Conservation (phyloP, 2,888 invertebrate species). For the Linnaemya vulpina region DNA sequence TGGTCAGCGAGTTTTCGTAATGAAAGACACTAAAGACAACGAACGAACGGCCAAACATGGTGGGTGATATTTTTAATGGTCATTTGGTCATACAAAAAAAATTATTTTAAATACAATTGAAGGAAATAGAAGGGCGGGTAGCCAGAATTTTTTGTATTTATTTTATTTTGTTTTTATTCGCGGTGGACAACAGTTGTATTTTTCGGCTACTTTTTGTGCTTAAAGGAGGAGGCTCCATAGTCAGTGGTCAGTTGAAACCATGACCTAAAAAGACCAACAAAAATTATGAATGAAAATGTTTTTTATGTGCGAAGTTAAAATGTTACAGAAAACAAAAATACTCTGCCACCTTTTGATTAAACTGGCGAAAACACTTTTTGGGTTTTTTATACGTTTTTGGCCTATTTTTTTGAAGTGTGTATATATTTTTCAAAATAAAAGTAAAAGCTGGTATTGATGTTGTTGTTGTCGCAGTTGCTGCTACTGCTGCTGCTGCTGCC, state of each 20-base stretch:
- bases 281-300: conserved; percentile 70
- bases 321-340: not conserved
- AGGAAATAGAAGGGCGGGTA: not conserved
- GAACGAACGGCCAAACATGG: conserved; percentile 31
- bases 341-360: conserved; percentile 26
- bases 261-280: conserved; percentile 72
- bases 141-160: not conserved
- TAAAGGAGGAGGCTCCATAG: conserved; percentile 65
- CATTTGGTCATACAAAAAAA: conserved; percentile 10
- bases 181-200: conserved; percentile 39
- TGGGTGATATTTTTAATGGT: conserved; percentile 56
- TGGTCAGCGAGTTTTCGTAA: conserved; percentile 77
- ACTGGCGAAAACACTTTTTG: conserved; percentile 23
- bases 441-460: conserved; percentile 58
- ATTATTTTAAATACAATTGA: not conserved
- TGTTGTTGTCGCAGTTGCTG: conserved; percentile 9
- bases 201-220: conserved; percentile 65
- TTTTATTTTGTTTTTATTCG: not conserved
- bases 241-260: conserved; percentile 71
- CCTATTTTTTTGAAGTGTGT: conserved; percentile 63
- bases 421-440: conserved; percentile 66
- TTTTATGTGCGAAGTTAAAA: conserved; percentile 10
- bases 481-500: conserved; percentile 5
- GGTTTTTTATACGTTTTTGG: conserved; percentile 62
- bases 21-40: conserved; percentile 55